Evolutionary conservation across 2,797 vertebrate genomes (phyloP), one percentile per base, ranked within the genome.

Genomic region (Gobio occitaniae): DNA sequence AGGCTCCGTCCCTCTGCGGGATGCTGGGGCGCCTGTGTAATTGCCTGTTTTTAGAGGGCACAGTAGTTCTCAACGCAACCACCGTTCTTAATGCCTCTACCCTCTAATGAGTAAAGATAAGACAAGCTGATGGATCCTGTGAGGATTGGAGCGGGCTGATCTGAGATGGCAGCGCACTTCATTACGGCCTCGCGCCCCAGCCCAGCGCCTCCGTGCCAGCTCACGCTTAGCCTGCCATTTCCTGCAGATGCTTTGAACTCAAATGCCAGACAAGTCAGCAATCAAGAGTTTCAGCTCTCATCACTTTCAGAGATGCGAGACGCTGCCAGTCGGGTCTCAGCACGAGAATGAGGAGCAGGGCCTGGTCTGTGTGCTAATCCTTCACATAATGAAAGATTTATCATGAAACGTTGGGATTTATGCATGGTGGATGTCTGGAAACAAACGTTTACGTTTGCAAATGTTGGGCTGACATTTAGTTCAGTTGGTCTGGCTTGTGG

Each of bases 91-190:
- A 85, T 86, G 48, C 80, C 48, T 54, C 70, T 74, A 80, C 59
- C 48, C 77, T 82, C 86, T 87, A 90, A 89, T 87, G 87, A 86
- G 86, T 77, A 70, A 78, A 87, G 89, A 90, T 89, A 85, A 87
- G 81, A 86, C 66, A 88, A 76, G 80, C 86, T 88, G 86, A 87
- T 89, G 86, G 76, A 82, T 81, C 89, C 84, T 59, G 38, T 10
- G 68, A 81, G 86, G 82, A n/a, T 50, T 84, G 83, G 44, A 47
- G 25, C n/a, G 19, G 41, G 66, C 41, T 69, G 78, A 71, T 70
- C 50, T 68, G 71, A 52, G 71, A 65, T 68, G 77, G 77, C 78
- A 59, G 70, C 7, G 0, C 11, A 36, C 69, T 83, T 80, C 78
- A 56, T 76, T 69, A 84, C 25, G 9, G 38, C 47, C 32, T 78